Conservation (phyloP, 2,888 invertebrate genomes). For the Oscheius sp. region DNA sequence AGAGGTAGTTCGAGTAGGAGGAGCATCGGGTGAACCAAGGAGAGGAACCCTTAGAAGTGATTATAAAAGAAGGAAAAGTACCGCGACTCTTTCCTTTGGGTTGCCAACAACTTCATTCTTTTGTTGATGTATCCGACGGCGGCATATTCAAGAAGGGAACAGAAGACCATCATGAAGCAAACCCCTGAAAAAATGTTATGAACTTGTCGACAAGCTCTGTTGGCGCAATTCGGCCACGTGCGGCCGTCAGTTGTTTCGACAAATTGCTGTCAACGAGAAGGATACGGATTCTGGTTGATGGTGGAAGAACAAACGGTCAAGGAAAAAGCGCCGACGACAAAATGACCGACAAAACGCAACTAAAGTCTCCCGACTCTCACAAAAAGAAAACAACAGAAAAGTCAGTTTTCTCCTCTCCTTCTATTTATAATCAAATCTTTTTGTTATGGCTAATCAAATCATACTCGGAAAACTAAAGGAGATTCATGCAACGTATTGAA, state of each 20-base stretch:
- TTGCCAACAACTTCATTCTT: slow-evolving; percentile 52
- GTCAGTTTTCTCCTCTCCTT: not conserved
- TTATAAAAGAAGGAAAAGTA: not conserved
- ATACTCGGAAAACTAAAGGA: not conserved
- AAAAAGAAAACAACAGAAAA: slow-evolving; percentile 7
- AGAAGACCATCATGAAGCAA: slow-evolving; percentile 99
- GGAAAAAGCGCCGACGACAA: not conserved
- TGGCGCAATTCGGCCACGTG: slow-evolving; percentile 23
- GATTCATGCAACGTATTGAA: not conserved
- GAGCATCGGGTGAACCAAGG: slow-evolving; percentile 18
- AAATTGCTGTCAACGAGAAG: slow-evolving; percentile 17
- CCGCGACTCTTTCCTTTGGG: slow-evolving; percentile 45
- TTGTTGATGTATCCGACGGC: slow-evolving; percentile 97
- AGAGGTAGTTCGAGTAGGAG: slow-evolving; percentile 10
- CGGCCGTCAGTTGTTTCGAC: slow-evolving; percentile 20
- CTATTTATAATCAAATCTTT: slow-evolving; percentile 22
- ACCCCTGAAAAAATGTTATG: slow-evolving; percentile 47
- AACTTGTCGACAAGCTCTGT: slow-evolving; percentile 13
- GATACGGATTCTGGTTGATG: not conserved
- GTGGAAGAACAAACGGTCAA: slow-evolving; percentile 7
- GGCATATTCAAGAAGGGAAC: slow-evolving; percentile 94
- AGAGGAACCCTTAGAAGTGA: slow-evolving; percentile 17
- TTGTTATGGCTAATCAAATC: slow-evolving; percentile 14
- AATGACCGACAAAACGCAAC: slow-evolving; percentile 13
- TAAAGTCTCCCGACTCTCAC: slow-evolving; percentile 20